These are phyloP conservation scores for Saturnia pavonia DNA, from an alignment of 2,888 invertebrate genomes.

Conservation along the genomic window DNA sequence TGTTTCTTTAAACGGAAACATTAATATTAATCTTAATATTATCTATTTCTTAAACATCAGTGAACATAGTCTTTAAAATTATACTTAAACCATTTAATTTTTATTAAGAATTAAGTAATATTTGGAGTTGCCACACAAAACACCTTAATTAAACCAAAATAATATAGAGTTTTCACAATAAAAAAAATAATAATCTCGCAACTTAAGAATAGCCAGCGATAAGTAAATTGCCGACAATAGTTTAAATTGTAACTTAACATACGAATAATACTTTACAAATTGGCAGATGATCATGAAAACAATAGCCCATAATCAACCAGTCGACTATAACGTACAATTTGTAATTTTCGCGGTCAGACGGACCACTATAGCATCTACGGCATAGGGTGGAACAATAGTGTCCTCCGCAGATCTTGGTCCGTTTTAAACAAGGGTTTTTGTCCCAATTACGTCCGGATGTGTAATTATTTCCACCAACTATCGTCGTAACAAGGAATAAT, in stretches of 20 bases:
- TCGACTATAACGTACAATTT: conserved; percentile 64
- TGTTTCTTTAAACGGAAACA: no score
- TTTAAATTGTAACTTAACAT: neutral
- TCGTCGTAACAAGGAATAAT: conserved; percentile 35
- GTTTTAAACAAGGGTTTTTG: conserved; percentile 76
- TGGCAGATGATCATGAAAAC: conserved; percentile 30
- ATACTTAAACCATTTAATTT: no score
- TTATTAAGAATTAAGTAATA: no score
- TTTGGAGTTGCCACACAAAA: no score
- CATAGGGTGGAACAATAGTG: conserved; percentile 62
- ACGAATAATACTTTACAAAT: neutral
- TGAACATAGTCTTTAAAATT: no score
- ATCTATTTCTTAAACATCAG: no score
- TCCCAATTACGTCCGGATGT: conserved; percentile 67
- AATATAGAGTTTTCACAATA: neutral
- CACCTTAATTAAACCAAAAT: no score
- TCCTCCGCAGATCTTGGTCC: conserved; percentile 69
- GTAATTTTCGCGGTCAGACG: conserved; percentile 72
- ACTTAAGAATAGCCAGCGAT: neutral
- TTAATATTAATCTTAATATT: no score
- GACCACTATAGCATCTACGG: conserved; percentile 36
- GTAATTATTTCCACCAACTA: conserved; percentile 74
- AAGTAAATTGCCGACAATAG: neutral
- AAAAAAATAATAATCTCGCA: neutral
- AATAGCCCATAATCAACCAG: conserved; percentile 59